Evolutionary conservation across 2,113 vertebrate species (phyloP).

Genomic region (Uropsilus gracilis): DNA sequence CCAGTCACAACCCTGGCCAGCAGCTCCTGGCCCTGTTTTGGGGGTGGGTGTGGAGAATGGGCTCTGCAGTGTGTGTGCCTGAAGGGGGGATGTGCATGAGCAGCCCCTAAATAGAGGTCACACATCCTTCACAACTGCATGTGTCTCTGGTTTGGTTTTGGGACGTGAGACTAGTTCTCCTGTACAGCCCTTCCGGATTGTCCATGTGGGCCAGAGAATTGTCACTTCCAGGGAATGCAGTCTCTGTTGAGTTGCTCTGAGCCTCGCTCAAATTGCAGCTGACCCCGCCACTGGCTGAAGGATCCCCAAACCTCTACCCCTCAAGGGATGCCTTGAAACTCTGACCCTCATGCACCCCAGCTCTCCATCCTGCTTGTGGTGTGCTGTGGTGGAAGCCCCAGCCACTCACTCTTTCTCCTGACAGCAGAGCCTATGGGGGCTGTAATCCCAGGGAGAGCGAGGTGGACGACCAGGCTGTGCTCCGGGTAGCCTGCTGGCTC

Average conservation of each 20-base stretch:
- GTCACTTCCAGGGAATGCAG: background rate
- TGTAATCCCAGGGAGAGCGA: background rate
- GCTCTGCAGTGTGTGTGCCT: rapidly evolving
- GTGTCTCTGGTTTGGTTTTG: background rate
- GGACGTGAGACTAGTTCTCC: rapidly evolving
- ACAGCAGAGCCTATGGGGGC: background rate
- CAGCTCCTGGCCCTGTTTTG: background rate
- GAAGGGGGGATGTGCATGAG: rapidly evolving
- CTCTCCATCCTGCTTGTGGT: background rate
- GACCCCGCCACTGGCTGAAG: background rate
- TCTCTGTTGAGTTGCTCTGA: background rate
- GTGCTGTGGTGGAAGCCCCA: background rate
- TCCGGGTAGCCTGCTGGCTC: background rate
- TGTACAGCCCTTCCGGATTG: background rate
- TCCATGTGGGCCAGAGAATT: background rate
- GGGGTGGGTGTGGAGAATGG: rapidly evolving
- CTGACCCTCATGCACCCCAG: rapidly evolving
- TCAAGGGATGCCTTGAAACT: background rate
- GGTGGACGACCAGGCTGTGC: background rate
- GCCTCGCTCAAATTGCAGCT: background rate
- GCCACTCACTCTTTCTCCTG: background rate
- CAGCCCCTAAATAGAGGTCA: background rate
- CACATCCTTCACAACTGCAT: background rate
- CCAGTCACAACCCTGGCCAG: background rate
- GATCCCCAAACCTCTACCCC: background rate